Evolutionary conservation across 2,797 vertebrate genomes (phyloP).

Genomic region (Falco biarmicus): DNA sequence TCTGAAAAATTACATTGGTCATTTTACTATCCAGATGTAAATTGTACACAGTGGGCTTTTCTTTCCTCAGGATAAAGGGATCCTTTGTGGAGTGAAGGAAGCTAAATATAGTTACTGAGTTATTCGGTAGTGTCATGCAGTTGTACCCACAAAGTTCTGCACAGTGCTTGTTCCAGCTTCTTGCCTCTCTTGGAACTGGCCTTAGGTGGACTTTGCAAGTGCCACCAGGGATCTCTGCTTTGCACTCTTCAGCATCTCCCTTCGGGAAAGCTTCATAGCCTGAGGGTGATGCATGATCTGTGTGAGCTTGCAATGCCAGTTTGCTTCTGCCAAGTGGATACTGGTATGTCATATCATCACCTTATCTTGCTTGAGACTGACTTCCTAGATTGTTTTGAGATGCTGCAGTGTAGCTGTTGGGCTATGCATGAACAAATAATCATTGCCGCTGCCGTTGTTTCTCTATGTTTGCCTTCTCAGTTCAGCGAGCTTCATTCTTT

Average conservation of each 20-base stretch:
- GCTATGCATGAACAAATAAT: not conserved
- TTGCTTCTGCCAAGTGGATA: not conserved
- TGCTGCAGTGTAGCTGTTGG: not conserved
- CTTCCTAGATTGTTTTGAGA: not conserved
- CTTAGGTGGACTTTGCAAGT: not conserved
- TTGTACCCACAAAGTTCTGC: not conserved
- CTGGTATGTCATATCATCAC: not conserved
- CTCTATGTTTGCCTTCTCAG: constrained; percentile 71
- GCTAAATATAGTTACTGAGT: not conserved
- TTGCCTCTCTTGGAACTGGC: not conserved
- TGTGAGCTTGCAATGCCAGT: not conserved
- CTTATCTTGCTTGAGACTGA: not conserved
- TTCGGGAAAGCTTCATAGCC: not conserved
- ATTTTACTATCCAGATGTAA: not conserved
- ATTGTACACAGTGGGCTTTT: not conserved
- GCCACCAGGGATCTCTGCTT: not conserved
- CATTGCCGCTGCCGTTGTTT: not conserved
- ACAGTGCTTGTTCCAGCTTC: not conserved
- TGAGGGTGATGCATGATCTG: not conserved
- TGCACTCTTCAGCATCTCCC: not conserved
- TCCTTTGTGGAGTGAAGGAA: not conserved
- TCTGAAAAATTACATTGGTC: not conserved
- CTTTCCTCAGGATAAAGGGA: not conserved
- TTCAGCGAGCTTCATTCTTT: constrained; percentile 92
- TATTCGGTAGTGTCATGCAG: not conserved